Percentiles rank a stretch among this genome's conserved stretches.
These are phyloP conservation scores for Petrocephalus microphthalmus DNA, from an alignment of 2,113 vertebrate genomes.

Conservation along the genomic window DNA sequence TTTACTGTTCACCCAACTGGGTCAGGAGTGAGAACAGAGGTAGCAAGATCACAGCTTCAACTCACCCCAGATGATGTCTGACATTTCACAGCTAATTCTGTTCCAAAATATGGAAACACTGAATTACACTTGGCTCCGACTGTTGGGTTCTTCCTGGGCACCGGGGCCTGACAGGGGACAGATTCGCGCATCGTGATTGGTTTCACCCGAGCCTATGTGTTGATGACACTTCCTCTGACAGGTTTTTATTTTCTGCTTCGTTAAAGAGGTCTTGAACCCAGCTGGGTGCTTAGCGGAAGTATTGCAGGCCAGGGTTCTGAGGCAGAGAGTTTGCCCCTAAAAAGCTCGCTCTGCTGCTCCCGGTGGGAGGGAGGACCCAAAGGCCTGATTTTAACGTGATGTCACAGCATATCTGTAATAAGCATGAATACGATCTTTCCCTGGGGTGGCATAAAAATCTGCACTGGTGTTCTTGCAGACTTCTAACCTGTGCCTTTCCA, in stretches of 20 bases:
- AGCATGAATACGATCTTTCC: not conserved
- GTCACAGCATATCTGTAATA: not conserved
- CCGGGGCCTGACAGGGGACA: not conserved
- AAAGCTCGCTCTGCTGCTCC: not conserved
- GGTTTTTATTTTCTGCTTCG: not conserved
- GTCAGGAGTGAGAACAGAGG: not conserved
- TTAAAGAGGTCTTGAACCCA: not conserved
- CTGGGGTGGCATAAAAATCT: not conserved
- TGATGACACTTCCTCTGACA: not conserved
- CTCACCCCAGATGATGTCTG: not conserved
- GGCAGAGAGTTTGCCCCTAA: not conserved
- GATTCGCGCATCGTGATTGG: not conserved
- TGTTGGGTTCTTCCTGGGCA: not conserved
- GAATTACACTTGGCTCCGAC: not conserved
- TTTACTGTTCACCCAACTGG: conserved; percentile 11
- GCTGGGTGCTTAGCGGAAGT: not conserved
- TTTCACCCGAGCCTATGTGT: not conserved
- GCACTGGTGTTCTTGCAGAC: not conserved
- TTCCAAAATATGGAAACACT: not conserved
- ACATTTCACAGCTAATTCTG: conserved; percentile 9
- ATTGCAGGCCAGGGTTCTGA: not conserved
- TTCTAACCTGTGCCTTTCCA: not conserved
- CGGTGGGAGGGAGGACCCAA: not conserved
- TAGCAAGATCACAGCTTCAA: not conserved
- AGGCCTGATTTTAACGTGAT: not conserved